Evolutionary conservation across 2,888 invertebrate species (phyloP), one percentile per base, ranked within the genome.

Genomic region (Pilophorus perplexus): DNA sequence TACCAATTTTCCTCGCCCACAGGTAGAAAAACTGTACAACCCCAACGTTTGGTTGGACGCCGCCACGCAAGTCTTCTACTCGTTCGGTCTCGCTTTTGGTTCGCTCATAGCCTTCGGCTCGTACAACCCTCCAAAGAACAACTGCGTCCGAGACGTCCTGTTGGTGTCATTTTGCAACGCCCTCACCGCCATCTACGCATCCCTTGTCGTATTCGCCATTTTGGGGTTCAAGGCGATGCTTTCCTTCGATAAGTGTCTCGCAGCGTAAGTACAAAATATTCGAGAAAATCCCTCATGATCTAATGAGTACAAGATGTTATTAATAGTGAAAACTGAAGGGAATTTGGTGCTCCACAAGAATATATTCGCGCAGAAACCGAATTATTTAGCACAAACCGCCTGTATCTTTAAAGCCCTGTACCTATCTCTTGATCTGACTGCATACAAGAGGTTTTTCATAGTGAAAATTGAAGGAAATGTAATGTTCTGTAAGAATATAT

Each of bases 21-120:
- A 92, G 92, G 82, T 92, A 75, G 88, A 89, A 71, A 93, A 90
- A 75, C 81, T 96, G 16, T 79, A 86, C 50, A 86, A 92, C 73
- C 93, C 95, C 0, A 90, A 87, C 3, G 94, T 95, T 0, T 96
- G 96, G 96, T 79, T 96, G 74, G 95, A 95, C 76, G 95, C 96
- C 2, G 95, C 96, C 1, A 95, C 95, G 0, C 96, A 96, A 80
- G 95, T 96, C 2, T 96, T 96, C 81, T 96, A 95, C 79, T 94
- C 94, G 1, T 92, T 93, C 77, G 95, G 95, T 2, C 80, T 96
- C 67, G 95, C 94, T 4, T 96, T 96, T 78, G 96, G 96, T 2
- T 95, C 94, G 0, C 81, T 96, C 67, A 94, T 96, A 74, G 94
- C 95, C 1, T 96, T 95, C 77, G 94, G 95, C 64, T 93, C 93